Evolutionary conservation across 2,797 vertebrate species (phyloP).

Genomic region (Melanotaenia pygmaea): DNA sequence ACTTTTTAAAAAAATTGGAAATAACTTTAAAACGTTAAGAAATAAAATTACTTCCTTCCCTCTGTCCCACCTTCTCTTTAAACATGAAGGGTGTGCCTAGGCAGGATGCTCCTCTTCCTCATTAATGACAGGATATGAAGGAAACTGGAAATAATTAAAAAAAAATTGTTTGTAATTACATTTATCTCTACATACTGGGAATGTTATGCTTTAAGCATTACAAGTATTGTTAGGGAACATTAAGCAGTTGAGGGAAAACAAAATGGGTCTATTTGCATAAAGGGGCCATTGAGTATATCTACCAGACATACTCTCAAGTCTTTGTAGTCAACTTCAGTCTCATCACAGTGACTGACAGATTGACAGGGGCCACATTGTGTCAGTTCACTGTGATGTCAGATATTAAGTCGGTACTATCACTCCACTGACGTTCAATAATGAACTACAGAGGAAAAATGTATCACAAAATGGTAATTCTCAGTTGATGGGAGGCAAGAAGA

Average conservation of each 20-base stretch:
- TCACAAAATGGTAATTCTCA: constrained; percentile 62
- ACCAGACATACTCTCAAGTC: background rate
- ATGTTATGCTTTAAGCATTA: constrained; percentile 23
- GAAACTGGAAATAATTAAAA: constrained; percentile 26
- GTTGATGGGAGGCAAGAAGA: constrained; percentile 68
- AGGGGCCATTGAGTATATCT: background rate
- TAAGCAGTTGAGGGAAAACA: constrained; percentile 28
- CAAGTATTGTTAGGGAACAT: constrained; percentile 26
- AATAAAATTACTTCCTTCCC: too few species aligned
- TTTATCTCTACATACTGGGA: constrained; percentile 21
- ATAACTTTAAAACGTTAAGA: too few species aligned
- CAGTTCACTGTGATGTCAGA: constrained; percentile 39
- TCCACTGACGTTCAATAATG: constrained; percentile 54
- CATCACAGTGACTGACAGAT: constrained; percentile 65
- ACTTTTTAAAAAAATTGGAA: too few species aligned
- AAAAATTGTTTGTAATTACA: constrained; percentile 20
- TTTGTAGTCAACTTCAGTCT: constrained; percentile 40
- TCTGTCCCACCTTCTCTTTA: too few species aligned
- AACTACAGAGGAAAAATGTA: constrained; percentile 47
- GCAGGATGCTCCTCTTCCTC: constrained; percentile 11
- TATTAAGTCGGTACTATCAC: constrained; percentile 40
- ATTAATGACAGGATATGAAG: constrained; percentile 51
- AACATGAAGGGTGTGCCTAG: constrained; percentile 21
- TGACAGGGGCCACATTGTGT: constrained; percentile 47
- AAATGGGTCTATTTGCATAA: constrained; percentile 17